These are phyloP conservation scores for Pseudanteris insignis DNA, from an alignment of 2,888 invertebrate genomes.

Conservation along the genomic window DNA sequence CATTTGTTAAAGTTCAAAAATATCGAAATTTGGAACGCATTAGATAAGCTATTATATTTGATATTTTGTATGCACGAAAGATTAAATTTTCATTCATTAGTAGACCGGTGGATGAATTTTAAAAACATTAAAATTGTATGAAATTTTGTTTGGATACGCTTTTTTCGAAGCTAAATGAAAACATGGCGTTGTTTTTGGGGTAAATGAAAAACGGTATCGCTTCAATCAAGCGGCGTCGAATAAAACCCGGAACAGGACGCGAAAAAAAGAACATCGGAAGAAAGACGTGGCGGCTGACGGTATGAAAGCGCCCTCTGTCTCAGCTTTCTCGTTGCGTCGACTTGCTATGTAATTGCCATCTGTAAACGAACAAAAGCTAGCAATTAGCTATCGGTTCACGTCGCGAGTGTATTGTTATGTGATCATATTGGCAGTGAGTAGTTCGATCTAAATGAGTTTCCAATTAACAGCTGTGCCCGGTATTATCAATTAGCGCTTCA, in stretches of 20 bases:
- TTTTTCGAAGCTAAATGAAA: constrained; percentile 9
- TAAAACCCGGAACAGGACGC: not conserved
- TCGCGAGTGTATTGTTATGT: constrained; percentile 32
- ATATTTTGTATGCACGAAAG: too few relatives aligned
- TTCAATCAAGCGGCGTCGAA: constrained; percentile 19
- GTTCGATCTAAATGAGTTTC: constrained; percentile 39
- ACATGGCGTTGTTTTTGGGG: constrained; percentile 14
- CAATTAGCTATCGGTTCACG: constrained; percentile 44
- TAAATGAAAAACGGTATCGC: constrained; percentile 25
- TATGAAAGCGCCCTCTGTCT: constrained; percentile 21
- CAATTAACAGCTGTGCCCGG: constrained; percentile 35
- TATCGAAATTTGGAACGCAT: too few relatives aligned
- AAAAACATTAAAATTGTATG: too few relatives aligned
- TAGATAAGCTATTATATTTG: too few relatives aligned
- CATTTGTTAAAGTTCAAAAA: too few relatives aligned
- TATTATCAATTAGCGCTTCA: constrained; percentile 28
- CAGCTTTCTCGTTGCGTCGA: constrained; percentile 29
- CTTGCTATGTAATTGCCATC: constrained; percentile 43
- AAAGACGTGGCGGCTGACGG: constrained; percentile 6
- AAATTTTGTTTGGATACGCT: constrained; percentile 1
- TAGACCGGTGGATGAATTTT: too few relatives aligned
- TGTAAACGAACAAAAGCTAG: constrained; percentile 43
- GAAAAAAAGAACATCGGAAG: constrained; percentile 13
- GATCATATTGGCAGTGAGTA: constrained; percentile 40
- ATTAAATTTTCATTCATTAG: too few relatives aligned